phyloP scores from a whole-genome alignment of 2,113 vertebrate genomes.

The Proterorhinus semilunaris region DNA sequence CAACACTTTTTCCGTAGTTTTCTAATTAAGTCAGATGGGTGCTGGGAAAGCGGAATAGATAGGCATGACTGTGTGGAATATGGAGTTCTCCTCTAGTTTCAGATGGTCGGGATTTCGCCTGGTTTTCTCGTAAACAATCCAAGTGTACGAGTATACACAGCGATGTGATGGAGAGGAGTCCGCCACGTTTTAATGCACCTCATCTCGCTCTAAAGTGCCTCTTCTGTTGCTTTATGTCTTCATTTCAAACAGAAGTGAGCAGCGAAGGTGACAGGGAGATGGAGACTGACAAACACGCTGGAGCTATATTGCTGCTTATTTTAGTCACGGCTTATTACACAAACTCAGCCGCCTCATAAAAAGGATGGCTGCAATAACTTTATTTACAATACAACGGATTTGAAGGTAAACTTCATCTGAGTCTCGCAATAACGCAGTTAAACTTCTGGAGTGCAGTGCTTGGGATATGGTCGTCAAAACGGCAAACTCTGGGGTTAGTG shows the following conservation, averaged over 20 bases:
- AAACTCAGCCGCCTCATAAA: no score
- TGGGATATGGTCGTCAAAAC: no score
- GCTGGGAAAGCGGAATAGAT: no score
- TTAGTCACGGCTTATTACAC: not conserved
- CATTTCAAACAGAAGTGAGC: not conserved
- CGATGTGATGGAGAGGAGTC: constrained; percentile 16
- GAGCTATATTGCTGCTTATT: not conserved
- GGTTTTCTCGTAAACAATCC: constrained; percentile 14
- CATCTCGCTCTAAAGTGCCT: not conserved
- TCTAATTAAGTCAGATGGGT: no score
- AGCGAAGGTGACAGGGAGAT: not conserved
- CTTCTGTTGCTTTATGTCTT: not conserved
- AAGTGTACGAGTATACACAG: constrained; percentile 3
- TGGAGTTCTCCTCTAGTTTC: constrained; percentile 1
- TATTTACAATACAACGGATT: no score
- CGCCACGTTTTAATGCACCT: constrained; percentile 10
- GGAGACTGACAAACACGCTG: not conserved
- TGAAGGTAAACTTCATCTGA: no score
- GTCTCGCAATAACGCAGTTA: no score
- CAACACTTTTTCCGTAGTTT: no score
- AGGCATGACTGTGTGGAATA: not conserved
- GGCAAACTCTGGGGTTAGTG: no score
- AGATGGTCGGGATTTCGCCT: not conserved
- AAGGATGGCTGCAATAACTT: no score
- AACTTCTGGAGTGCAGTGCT: no score